Conservation (phyloP, 2,113 vertebrate genomes). For the Triplophysa siluroides region DNA sequence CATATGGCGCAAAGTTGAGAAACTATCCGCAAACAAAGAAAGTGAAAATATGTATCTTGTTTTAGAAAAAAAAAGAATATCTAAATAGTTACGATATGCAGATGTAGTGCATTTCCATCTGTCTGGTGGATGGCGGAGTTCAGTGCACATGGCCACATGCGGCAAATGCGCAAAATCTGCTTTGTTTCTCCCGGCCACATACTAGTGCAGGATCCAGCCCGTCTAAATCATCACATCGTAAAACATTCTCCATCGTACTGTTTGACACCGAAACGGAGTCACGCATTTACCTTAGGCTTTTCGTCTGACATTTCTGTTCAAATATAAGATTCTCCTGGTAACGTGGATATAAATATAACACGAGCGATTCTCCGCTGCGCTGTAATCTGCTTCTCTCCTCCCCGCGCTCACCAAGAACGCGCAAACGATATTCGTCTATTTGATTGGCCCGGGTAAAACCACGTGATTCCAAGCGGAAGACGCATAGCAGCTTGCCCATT, state of each 20-base stretch:
- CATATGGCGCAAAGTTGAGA: constrained; percentile 7
- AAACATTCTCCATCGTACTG: background rate
- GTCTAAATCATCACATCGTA: background rate
- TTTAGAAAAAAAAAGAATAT: background rate
- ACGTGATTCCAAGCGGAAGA: constrained; percentile 63
- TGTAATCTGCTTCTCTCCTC: constrained; percentile 53
- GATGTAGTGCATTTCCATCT: background rate
- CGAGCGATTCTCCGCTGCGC: background rate
- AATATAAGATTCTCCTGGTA: constrained; percentile 5
- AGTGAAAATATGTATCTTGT: background rate
- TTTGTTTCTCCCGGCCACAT: constrained; percentile 69
- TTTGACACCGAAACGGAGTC: background rate
- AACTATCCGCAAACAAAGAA: constrained; percentile 16
- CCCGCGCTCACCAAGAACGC: constrained; percentile 67
- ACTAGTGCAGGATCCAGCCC: constrained; percentile 61
- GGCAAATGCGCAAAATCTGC: constrained; percentile 65
- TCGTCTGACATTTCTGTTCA: constrained; percentile 83
- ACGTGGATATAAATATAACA: background rate
- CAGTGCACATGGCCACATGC: constrained; percentile 3
- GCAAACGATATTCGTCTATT: constrained; percentile 1
- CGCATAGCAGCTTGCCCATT: constrained; percentile 66
- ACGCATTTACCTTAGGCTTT: constrained; percentile 84
- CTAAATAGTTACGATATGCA: background rate
- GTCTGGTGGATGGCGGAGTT: background rate
- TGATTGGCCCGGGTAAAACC: constrained; percentile 24